phyloP scores from a whole-genome alignment of 1,140 invertebrate genomes.

The Galendromus occidentalis region DNA sequence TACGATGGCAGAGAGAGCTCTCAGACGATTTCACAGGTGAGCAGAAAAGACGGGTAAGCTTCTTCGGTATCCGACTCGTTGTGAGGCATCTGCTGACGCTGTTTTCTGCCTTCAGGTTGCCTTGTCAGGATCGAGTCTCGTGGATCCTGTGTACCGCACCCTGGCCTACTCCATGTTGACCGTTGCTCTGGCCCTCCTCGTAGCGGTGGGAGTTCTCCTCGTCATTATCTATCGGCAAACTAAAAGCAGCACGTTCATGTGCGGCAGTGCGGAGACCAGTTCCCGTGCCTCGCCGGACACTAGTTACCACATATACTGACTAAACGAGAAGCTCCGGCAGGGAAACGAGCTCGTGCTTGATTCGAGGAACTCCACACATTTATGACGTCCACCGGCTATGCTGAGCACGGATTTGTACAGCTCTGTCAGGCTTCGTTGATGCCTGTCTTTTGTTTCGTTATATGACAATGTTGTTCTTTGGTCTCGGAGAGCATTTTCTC shows the following conservation, averaged over 20 bases:
- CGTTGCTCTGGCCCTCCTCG: constrained; percentile 18
- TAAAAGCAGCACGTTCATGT: constrained; percentile 20
- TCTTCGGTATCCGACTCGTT: too few species aligned
- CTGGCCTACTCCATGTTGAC: constrained; percentile 22
- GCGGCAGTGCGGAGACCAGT: background rate
- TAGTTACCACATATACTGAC: background rate
- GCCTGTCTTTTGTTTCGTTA: too few species aligned
- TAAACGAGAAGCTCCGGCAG: background rate
- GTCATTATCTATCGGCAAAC: constrained; percentile 21
- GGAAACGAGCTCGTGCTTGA: too few species aligned
- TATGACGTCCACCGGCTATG: too few species aligned
- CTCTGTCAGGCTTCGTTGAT: too few species aligned
- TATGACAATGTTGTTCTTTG: too few species aligned
- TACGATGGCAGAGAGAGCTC: background rate
- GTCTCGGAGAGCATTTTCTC: too few species aligned
- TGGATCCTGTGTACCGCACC: constrained; percentile 17
- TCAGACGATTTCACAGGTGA: background rate
- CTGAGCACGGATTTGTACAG: too few species aligned
- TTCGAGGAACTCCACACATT: too few species aligned
- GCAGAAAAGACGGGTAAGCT: too few species aligned
- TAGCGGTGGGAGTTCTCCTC: constrained; percentile 20
- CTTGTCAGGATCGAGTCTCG: background rate
- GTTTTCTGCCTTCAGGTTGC: background rate
- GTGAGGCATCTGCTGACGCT: background rate
- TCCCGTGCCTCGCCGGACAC: background rate